Evolutionary conservation across 2,888 invertebrate genomes (phyloP).

Genomic region (Gymnosoma rotundatum): DNA sequence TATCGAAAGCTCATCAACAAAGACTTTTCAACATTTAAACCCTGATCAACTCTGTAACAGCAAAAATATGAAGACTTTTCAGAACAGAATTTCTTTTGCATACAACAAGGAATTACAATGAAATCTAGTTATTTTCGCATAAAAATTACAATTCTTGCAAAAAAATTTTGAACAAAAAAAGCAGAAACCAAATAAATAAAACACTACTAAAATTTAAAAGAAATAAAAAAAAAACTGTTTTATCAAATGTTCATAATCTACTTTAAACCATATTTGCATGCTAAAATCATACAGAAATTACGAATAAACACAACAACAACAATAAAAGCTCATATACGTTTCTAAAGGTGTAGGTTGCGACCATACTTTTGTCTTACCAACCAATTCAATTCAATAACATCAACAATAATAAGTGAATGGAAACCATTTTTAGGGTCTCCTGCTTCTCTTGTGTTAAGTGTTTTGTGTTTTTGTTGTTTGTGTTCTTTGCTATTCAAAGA

Average conservation of each 20-base stretch:
- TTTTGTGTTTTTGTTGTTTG: slow-evolving; percentile 14
- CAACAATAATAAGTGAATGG: slow-evolving; percentile 54
- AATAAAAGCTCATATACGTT: too few species aligned
- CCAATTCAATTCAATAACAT: slow-evolving; percentile 57
- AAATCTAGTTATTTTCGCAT: slow-evolving; percentile 54
- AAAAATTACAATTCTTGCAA: slow-evolving; percentile 50
- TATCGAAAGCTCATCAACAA: too few species aligned
- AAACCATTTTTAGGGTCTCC: slow-evolving; percentile 65
- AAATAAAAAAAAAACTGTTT: slow-evolving; percentile 29
- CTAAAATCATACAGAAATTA: slow-evolving; percentile 37
- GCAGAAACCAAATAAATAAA: slow-evolving; percentile 2
- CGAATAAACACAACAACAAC: not conserved
- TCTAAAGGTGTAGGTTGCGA: slow-evolving; percentile 51
- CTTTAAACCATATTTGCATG: slow-evolving; percentile 65
- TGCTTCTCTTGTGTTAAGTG: slow-evolving; percentile 14
- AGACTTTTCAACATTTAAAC: not conserved
- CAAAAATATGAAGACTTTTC: slow-evolving; percentile 16
- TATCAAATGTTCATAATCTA: slow-evolving; percentile 64
- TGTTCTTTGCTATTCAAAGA: slow-evolving; percentile 22
- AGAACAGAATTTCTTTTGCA: not conserved
- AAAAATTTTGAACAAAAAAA: not conserved
- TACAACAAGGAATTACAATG: slow-evolving; percentile 35
- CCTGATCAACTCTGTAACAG: not conserved
- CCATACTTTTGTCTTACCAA: slow-evolving; percentile 62
- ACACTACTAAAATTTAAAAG: slow-evolving; percentile 9